phyloP scores from a whole-genome alignment of 92 coral and sea anemone genomes.

The Heteractis magnifica region DNA sequence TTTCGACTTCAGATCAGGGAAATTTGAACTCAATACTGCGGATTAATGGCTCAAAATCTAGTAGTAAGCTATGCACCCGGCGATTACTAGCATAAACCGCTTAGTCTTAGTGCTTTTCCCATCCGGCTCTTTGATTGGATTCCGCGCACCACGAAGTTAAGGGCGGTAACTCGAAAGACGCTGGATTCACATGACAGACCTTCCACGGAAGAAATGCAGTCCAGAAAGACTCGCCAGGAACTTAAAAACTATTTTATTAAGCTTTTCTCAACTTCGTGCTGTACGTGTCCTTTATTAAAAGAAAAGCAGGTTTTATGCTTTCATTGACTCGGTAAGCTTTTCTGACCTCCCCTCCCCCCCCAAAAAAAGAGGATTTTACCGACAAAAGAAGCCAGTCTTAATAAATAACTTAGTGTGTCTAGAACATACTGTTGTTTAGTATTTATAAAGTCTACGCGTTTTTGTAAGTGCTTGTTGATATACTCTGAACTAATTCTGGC shows the following conservation, averaged over 20 bases:
- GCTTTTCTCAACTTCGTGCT: no score
- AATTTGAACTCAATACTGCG: background rate
- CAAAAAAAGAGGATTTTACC: background rate
- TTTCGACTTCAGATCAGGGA: background rate
- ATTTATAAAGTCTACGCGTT: background rate
- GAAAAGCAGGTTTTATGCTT: background rate
- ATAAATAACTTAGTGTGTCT: background rate
- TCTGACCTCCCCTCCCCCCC: background rate
- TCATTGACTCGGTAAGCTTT: background rate
- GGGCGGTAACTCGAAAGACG: background rate
- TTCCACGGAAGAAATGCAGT: background rate
- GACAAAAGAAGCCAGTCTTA: background rate
- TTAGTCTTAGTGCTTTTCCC: background rate
- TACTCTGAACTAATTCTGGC: background rate
- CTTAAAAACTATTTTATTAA: no score
- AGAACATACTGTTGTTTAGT: background rate
- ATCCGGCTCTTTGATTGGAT: background rate
- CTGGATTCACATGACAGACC: background rate
- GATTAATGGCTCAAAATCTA: background rate
- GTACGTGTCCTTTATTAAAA: background rate
- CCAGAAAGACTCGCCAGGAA: no score
- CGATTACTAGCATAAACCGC: background rate
- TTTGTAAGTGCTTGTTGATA: background rate
- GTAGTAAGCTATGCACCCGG: background rate
- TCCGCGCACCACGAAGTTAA: background rate